Base-by-base conservation (phyloP, 2,797 vertebrate species). In the Falco peregrinus region DNA sequence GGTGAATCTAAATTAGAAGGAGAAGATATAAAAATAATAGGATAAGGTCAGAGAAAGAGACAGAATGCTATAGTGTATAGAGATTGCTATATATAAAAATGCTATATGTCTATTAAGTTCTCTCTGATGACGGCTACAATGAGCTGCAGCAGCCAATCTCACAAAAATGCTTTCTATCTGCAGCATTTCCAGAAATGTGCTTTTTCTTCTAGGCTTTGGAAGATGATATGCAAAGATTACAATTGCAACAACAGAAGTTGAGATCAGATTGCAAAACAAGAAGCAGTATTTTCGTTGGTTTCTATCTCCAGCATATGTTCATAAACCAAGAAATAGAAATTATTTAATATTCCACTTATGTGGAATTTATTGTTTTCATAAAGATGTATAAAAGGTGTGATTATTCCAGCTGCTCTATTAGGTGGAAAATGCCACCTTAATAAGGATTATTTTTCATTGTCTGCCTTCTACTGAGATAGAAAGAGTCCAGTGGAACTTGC, bases 1-100 rank as follows among this genome's bases (percentile, higher is more conserved):
- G 17, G 10, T 83, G 60, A 87, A 94, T 76, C 53, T 94, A 87
- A 96, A 94, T 91, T 92, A 80, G 70, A 78, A 88, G 35, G 6
- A 80, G 59, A 94, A 88, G 57, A 84, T 88, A 65, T 68, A 82
- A 94, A 94, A 87, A 95, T 84, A 95, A 93, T 41, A 65, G 11
- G 31, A 80, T 80, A 88, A 71, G 59, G 75, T 60, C 91, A 95
- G 26, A 82, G 43, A 92, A 94, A 67, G 56, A 48, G 57, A 88
- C 43, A 79, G 60, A 90, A 93, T 26, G 43, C n/a, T 78, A 35
- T 7, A 79, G 50, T 39, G 22, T 56, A 68, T 26, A 81, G n/a
- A 70, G 11, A 54, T 54, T 80, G 24, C 33, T 89, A 63, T 91
- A 86, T 84, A 76, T 65, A 88, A 95, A 92, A 88, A 79, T 64